Percentiles rank a stretch among this genome's conserved stretches.
phyloP scores from a whole-genome alignment of 2,113 vertebrate genomes.

The Sturnira hondurensis region DNA sequence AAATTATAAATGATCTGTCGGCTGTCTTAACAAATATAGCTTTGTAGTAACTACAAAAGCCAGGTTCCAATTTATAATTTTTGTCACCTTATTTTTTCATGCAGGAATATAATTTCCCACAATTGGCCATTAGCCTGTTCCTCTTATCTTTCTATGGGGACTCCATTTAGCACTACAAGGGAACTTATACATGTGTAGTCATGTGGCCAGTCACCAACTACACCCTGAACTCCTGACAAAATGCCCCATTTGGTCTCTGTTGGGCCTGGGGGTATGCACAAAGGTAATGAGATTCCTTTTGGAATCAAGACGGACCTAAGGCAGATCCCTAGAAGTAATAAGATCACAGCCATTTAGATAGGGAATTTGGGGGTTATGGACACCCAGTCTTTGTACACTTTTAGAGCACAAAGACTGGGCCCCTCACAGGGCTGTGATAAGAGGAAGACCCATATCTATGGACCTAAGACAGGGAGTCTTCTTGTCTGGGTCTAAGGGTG shows the following conservation, averaged over 20 bases:
- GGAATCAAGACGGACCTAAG: not conserved
- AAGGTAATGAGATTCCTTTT: not conserved
- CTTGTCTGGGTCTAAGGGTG: not conserved
- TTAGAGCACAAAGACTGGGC: not conserved
- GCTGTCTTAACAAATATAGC: not conserved
- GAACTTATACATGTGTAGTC: rapidly evolving
- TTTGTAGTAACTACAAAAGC: not conserved
- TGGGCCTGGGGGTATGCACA: not conserved
- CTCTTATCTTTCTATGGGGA: not conserved
- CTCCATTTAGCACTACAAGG: not conserved
- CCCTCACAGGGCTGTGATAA: not conserved
- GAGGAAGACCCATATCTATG: not conserved
- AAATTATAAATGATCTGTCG: not conserved
- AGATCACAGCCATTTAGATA: not conserved
- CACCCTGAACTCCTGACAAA: not conserved
- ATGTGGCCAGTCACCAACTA: not conserved
- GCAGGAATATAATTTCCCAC: not conserved
- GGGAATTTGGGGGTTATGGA: not conserved
- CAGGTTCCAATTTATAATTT: not conserved
- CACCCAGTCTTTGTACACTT: too few species aligned
- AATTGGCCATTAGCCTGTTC: not conserved
- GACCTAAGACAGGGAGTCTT: rapidly evolving
- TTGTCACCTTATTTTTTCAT: not conserved
- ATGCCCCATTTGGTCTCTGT: not conserved
- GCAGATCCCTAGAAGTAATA: not conserved